Conservation (phyloP, 2,113 vertebrate genomes). For the Trematomus loennbergii region DNA sequence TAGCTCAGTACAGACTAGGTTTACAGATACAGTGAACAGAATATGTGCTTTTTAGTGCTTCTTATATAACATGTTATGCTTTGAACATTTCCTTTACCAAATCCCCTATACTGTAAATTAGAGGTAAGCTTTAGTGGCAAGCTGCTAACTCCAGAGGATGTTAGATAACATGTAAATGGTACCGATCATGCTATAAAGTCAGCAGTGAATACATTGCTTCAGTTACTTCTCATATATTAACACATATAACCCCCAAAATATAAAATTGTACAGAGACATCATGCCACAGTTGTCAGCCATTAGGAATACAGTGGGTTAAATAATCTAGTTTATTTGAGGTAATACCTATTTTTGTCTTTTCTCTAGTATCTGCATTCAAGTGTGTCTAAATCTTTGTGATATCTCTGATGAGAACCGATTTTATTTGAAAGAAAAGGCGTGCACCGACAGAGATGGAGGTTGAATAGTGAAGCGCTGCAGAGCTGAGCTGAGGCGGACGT, state of each 20-base stretch:
- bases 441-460: slow-evolving; percentile 34
- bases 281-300: background rate
- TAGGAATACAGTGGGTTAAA: slow-evolving; percentile 5
- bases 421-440: slow-evolving; percentile 17
- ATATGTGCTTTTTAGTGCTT: background rate
- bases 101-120: slow-evolving; percentile 65
- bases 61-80: slow-evolving; percentile 66
- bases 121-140: slow-evolving; percentile 69
- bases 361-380: background rate
- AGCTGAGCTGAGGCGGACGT: slow-evolving; percentile 45
- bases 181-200: slow-evolving; percentile 15
- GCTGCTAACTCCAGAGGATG: slow-evolving; percentile 57
- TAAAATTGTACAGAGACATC: background rate
- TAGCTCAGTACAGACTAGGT: slow-evolving; percentile 4
- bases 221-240: slow-evolving; percentile 10
- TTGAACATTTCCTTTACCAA: slow-evolving; percentile 66
- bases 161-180: slow-evolving; percentile 60
- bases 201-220: slow-evolving; percentile 22
- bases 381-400: slow-evolving; percentile 7
- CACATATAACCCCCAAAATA: slow-evolving; percentile 8
- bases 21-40: slow-evolving; percentile 17
- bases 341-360: slow-evolving; percentile 16
- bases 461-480: slow-evolving; percentile 45
- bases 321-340: slow-evolving; percentile 51
- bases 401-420: slow-evolving; percentile 30